A percentile compares a stretch with the other conserved stretches of the same genome.
Evolutionary conservation across 2,888 invertebrate genomes (phyloP).

Genomic region (Drosophila basisetae): DNA sequence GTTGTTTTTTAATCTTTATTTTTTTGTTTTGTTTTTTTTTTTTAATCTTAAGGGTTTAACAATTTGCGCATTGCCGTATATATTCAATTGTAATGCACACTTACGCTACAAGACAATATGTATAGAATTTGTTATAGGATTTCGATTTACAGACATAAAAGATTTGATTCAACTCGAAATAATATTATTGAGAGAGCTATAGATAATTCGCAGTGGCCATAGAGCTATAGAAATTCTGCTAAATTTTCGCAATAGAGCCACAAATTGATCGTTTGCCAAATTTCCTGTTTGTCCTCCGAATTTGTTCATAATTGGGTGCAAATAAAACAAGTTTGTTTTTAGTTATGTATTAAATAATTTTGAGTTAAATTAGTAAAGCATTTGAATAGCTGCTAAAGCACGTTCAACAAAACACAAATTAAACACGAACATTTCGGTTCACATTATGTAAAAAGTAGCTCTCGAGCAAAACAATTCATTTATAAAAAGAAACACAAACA

Average conservation of each 20-base stretch:
- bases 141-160: constrained; percentile 47
- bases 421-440: constrained; percentile 44
- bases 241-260: constrained; percentile 53
- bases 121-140: constrained; percentile 30
- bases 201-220: constrained; percentile 37
- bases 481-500: constrained; percentile 72
- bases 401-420: constrained; percentile 65
- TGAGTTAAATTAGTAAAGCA: constrained; percentile 73
- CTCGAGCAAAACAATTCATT: constrained; percentile 42
- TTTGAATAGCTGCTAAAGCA: constrained; percentile 60
- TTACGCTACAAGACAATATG: constrained; percentile 54
- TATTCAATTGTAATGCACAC: constrained; percentile 36
- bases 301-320: constrained; percentile 72
- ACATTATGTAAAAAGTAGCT: constrained; percentile 19
- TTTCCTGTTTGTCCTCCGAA: constrained; percentile 82
- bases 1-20: constrained; percentile 15
- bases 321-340: constrained; percentile 32
- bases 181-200: constrained; percentile 28
- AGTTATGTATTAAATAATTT: constrained; percentile 31
- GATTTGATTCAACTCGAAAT: constrained; percentile 34
- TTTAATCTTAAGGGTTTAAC: constrained; percentile 57
- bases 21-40: constrained; percentile 8
- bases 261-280: constrained; percentile 42
- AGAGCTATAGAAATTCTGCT: constrained; percentile 53
- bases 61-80: constrained; percentile 57